Evolutionary conservation across 1,140 invertebrate species (phyloP).

Genomic region (Idris sp.): DNA sequence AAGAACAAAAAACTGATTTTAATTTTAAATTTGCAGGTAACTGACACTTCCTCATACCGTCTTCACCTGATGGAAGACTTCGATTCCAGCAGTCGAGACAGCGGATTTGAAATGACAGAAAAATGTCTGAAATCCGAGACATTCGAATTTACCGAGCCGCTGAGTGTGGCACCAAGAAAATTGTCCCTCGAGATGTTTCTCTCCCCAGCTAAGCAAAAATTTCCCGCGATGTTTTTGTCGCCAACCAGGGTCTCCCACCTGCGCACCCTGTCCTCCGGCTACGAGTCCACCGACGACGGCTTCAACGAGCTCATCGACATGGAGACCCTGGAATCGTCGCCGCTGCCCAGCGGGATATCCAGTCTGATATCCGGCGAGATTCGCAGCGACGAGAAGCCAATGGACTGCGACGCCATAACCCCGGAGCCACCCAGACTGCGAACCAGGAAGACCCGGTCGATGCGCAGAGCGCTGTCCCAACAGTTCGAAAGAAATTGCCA

Average conservation of each 20-base stretch:
- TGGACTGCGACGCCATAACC: slow-evolving; percentile 68
- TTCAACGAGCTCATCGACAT: slow-evolving; percentile 84
- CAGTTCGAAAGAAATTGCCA: slow-evolving; percentile 60
- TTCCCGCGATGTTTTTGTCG: slow-evolving; percentile 28
- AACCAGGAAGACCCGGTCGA: slow-evolving; percentile 70
- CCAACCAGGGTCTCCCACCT: slow-evolving; percentile 66
- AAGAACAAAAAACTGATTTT: not conserved
- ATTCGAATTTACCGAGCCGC: slow-evolving; percentile 79
- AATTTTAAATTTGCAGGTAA: slow-evolving; percentile 52
- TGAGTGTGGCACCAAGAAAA: slow-evolving; percentile 75
- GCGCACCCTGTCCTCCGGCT: slow-evolving; percentile 79
- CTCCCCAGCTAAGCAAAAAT: slow-evolving; percentile 75
- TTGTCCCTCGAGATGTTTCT: slow-evolving; percentile 70
- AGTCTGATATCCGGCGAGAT: slow-evolving; percentile 70
- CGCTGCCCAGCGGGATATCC: slow-evolving; percentile 66
- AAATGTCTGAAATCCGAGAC: slow-evolving; percentile 60
- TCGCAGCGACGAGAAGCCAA: slow-evolving; percentile 48
- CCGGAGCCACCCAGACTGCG: slow-evolving; percentile 71
- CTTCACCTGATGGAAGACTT: slow-evolving; percentile 73
- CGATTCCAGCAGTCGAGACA: slow-evolving; percentile 81
- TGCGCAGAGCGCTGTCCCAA: slow-evolving; percentile 65
- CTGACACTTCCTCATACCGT: slow-evolving; percentile 31
- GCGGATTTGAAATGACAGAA: slow-evolving; percentile 76
- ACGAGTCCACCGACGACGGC: slow-evolving; percentile 83
- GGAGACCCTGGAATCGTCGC: slow-evolving; percentile 76